phyloP scores from a whole-genome alignment of 2,797 vertebrate species.

The Dryobates pubescens region DNA sequence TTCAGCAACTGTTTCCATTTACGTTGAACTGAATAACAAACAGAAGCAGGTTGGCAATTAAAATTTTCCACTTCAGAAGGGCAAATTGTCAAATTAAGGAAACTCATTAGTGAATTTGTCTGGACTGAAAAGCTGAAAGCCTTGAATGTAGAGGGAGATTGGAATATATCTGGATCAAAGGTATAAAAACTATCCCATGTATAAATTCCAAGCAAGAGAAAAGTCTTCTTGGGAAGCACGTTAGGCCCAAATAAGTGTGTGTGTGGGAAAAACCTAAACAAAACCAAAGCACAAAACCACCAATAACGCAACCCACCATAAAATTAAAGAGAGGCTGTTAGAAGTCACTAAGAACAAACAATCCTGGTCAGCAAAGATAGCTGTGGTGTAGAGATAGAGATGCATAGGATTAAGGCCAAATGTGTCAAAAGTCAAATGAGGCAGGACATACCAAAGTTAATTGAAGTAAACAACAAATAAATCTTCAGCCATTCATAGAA shows the following conservation, averaged over 20 bases:
- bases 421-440: neutral
- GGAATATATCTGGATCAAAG: neutral
- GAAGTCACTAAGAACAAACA: neutral
- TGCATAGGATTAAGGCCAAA: neutral
- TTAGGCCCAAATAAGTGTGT: neutral
- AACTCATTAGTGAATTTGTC: neutral
- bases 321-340: neutral
- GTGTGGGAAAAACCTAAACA: too few relatives aligned
- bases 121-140: neutral
- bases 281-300: too few relatives aligned
- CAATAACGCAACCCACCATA: rapidly evolving
- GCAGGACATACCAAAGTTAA: neutral
- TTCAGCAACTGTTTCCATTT: neutral
- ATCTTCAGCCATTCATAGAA: neutral
- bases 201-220: neutral
- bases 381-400: neutral
- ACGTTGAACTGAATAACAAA: neutral
- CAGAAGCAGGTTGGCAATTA: neutral
- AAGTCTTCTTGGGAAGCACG: neutral
- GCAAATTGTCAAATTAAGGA: neutral
- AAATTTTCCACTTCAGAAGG: neutral
- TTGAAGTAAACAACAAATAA: neutral
- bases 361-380: neutral
- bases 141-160: neutral
- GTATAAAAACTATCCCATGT: neutral